These are phyloP conservation scores for Labeo calbasu DNA, from an alignment of 2,797 vertebrate species.

Conservation along the genomic window DNA sequence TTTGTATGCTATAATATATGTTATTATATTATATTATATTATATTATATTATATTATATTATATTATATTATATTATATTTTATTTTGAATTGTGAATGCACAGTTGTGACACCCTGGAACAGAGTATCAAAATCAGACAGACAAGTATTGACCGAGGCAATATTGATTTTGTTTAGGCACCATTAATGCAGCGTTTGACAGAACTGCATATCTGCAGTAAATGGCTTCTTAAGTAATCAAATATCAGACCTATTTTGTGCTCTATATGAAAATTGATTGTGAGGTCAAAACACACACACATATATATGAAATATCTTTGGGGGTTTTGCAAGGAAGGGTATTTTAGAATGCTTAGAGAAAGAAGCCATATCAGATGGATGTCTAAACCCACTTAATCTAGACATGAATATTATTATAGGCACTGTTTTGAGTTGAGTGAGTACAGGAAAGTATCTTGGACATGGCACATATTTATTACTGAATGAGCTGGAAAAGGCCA, in stretches of 20 bases:
- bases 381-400: not conserved
- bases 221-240: not conserved
- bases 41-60: no score
- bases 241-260: not conserved
- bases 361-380: not conserved
- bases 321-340: not conserved
- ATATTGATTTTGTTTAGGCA: not conserved
- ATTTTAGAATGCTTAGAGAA: not conserved
- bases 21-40: no score
- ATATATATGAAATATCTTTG: not conserved
- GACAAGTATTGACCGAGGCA: not conserved
- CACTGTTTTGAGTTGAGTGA: not conserved
- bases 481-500: not conserved
- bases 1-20: no score
- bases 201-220: constrained; percentile 4
- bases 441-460: not conserved
- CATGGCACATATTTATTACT: not conserved
- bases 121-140: not conserved
- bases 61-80: no score
- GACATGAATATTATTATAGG: not conserved
- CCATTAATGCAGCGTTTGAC: not conserved
- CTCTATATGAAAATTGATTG: constrained; percentile 1
- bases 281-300: not conserved
- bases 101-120: no score
- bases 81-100: not conserved